Evolutionary conservation across 2,888 invertebrate genomes (phyloP).

Genomic region (Epicampocera succincta): DNA sequence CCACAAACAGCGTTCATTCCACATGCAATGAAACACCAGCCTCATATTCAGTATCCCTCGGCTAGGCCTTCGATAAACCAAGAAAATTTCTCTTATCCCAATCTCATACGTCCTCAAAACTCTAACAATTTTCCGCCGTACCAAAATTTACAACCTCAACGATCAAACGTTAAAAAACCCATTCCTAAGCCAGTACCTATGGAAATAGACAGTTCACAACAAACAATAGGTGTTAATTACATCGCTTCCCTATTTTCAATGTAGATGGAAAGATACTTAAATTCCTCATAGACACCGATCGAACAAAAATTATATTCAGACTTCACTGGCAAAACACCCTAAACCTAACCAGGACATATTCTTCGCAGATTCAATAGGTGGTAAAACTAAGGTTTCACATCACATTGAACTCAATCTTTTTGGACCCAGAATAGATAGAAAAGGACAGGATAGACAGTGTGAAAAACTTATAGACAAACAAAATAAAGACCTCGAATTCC

Average conservation of each 20-base stretch:
- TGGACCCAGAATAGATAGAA: background rate
- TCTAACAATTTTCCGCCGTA: background rate
- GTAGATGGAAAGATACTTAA: background rate
- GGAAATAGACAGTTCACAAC: conserved; percentile 6
- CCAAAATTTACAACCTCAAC: background rate
- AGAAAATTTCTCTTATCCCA: too few species aligned
- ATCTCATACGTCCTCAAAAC: background rate
- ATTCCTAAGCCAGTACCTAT: background rate
- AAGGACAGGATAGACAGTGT: background rate
- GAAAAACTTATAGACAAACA: background rate
- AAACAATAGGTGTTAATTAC: background rate
- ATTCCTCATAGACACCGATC: background rate
- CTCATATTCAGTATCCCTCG: background rate
- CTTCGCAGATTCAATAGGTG: background rate
- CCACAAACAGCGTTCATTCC: conserved; percentile 1
- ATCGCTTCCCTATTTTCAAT: conserved; percentile 8
- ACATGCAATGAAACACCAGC: too few species aligned
- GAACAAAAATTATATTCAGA: background rate
- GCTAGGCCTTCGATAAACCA: too few species aligned
- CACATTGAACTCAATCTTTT: conserved; percentile 3
- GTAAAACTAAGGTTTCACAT: background rate
- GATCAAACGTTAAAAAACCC: background rate
- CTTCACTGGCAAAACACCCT: background rate
- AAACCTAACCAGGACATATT: background rate
- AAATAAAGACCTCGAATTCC: background rate